phyloP scores from a whole-genome alignment of 2,888 invertebrate species.

The Panzeria rudis region DNA sequence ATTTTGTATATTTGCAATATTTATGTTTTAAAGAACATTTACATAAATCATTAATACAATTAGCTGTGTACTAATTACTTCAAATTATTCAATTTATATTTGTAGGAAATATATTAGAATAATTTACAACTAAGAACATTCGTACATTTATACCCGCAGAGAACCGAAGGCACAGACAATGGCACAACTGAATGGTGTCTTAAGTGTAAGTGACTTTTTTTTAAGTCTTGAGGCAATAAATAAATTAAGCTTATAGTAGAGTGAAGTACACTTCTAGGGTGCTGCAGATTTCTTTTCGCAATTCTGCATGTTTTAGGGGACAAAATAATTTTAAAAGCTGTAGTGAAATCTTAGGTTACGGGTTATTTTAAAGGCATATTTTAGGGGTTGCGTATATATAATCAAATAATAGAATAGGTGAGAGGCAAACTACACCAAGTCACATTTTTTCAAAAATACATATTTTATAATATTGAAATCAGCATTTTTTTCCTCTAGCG shows the following conservation, averaged over 20 bases:
- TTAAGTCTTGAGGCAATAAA: slow-evolving; percentile 11
- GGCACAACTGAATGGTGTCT: not conserved
- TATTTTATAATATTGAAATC: too few relatives aligned
- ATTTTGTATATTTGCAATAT: slow-evolving; percentile 13
- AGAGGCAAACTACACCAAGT: too few relatives aligned
- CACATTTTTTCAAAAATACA: too few relatives aligned
- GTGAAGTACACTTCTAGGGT: not conserved
- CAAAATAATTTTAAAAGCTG: not conserved
- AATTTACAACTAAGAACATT: slow-evolving; percentile 73
- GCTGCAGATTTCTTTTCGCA: not conserved
- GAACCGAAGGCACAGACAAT: not conserved
- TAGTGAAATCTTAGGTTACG: not conserved
- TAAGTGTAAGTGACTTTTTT: slow-evolving; percentile 27
- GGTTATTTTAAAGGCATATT: not conserved
- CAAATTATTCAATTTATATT: slow-evolving; percentile 83
- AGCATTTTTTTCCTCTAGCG: too few relatives aligned
- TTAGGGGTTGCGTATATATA: not conserved
- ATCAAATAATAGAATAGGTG: too few relatives aligned
- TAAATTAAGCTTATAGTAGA: slow-evolving; percentile 21
- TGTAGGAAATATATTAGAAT: slow-evolving; percentile 73
- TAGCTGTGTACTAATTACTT: slow-evolving; percentile 81
- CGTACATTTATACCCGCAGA: not conserved
- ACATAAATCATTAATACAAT: slow-evolving; percentile 75
- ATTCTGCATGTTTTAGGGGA: not conserved
- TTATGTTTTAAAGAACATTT: slow-evolving; percentile 53